These are phyloP conservation scores for Campoletis raptor DNA, from an alignment of 2,888 invertebrate species.

Conservation along the genomic window DNA sequence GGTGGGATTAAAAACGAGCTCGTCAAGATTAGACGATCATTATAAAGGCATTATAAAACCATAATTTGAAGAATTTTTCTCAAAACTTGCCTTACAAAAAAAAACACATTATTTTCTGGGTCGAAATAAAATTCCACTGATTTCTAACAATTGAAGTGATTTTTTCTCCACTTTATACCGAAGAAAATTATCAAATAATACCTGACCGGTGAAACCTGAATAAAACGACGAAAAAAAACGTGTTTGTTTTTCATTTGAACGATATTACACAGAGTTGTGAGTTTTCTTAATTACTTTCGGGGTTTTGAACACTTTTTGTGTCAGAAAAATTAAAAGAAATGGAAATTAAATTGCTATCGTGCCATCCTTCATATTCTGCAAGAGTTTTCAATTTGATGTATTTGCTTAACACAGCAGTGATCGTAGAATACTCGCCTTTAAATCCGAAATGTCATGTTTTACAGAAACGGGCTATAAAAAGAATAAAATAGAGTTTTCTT, in stretches of 20 bases:
- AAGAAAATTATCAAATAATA: neutral
- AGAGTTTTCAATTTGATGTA: neutral
- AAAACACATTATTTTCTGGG: neutral
- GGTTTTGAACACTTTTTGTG: neutral
- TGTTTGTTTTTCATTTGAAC: neutral
- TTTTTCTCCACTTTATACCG: neutral
- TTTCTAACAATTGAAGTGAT: neutral
- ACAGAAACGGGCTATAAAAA: slow-evolving; percentile 20
- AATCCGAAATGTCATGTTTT: slow-evolving; percentile 22
- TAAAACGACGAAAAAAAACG: neutral
- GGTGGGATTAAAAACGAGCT: neutral
- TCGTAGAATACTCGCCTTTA: slow-evolving; percentile 10
- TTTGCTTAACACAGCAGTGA: neutral
- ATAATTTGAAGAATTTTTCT: neutral
- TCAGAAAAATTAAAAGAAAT: neutral
- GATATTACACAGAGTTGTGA: neutral
- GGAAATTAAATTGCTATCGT: slow-evolving; percentile 26
- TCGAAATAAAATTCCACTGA: neutral
- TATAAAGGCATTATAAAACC: neutral
- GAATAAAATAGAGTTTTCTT: slow-evolving; percentile 38
- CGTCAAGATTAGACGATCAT: slow-evolving; percentile 7
- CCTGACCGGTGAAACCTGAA: neutral
- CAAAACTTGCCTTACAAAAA: neutral
- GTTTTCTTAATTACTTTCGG: neutral
- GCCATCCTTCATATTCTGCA: neutral